phyloP scores from a whole-genome alignment of 2,888 invertebrate species.

The Automeris io region DNA sequence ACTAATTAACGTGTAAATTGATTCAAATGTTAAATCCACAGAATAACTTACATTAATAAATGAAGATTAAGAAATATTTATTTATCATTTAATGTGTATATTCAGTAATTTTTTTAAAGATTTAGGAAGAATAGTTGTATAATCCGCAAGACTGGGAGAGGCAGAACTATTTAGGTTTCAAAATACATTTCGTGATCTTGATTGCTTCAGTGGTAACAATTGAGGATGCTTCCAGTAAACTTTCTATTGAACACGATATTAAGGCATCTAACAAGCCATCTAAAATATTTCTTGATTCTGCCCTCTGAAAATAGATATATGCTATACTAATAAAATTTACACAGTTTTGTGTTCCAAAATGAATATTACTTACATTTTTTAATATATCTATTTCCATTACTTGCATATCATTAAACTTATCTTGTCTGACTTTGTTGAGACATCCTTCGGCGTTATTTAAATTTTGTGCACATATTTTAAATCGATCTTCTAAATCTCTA shows the following conservation, averaged over 20 bases:
- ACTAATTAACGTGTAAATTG: too few species aligned
- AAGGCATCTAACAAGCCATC: conserved; percentile 32
- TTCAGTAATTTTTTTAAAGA: too few species aligned
- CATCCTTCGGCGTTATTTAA: conserved; percentile 28
- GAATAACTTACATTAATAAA: too few species aligned
- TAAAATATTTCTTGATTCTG: conserved; percentile 23
- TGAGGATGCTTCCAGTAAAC: conserved; percentile 31
- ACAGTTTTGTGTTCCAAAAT: background rate
- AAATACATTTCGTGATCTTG: conserved; percentile 30
- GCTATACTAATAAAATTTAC: conserved; percentile 1
- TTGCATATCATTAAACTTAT: conserved; percentile 28
- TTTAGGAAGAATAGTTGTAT: too few species aligned
- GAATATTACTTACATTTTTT: conserved; percentile 29
- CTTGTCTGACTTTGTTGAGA: conserved; percentile 23
- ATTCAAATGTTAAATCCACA: too few species aligned
- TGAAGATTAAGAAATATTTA: too few species aligned
- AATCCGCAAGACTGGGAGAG: too few species aligned
- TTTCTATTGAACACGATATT: conserved; percentile 30
- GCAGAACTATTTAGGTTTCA: conserved; percentile 16
- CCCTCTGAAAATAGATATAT: conserved; percentile 25
- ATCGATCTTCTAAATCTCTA: conserved; percentile 25
- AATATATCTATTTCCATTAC: conserved; percentile 25
- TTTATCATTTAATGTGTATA: too few species aligned
- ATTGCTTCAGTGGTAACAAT: conserved; percentile 27
- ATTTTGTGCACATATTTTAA: conserved; percentile 24